Evolutionary conservation across 2,113 vertebrate genomes (phyloP), one percentile per base, ranked within the genome.

Genomic region (Varanus komodoensis): DNA sequence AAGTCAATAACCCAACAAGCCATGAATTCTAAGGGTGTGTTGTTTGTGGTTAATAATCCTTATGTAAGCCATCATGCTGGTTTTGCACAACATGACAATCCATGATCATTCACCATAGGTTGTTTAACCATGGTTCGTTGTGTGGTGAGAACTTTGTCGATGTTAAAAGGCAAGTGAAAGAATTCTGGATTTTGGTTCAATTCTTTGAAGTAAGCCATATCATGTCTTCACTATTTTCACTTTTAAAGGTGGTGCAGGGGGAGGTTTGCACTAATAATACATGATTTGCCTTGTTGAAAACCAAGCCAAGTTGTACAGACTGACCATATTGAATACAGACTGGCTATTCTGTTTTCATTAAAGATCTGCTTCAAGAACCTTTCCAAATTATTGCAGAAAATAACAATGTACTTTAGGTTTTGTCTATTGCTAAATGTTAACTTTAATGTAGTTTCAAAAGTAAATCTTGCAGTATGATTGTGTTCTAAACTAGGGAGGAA

Each of bases 361-460:
- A 87, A 94, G 86, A 82, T 82, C 23, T 74, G 57, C 67, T 92
- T 93, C 91, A 92, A 61, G n/a, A 91, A 91, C 92, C 73, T 88
- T 90, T 86, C 94, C 89, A 91, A 57, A 92, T 95, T 84, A 86
- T 19, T 21, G 17, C 29, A 73, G 82, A 73, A 15, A 77, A 87
- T 44, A 9, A 29, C n/a, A 38, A 12, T 12, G 54, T 3, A 34
- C 29, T 93, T 94, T 91, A 94, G 91, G 64, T 64, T 82, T 83
- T 15, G 69, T 50, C 71, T 74, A 91, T 21, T 15, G 50, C 80
- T 77, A 17, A 68, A 88, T 83, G 81, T 50, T 0, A 90, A 67
- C 83, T 68, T 23, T 68, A 86, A 84, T 61, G 91, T 81, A 91
- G 80, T 86, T 80, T 27, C 61, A 73, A 29, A 7, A 57, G n/a